Evolutionary conservation across 2,797 vertebrate genomes (phyloP).

Genomic region (Coccyzus lansbergi): DNA sequence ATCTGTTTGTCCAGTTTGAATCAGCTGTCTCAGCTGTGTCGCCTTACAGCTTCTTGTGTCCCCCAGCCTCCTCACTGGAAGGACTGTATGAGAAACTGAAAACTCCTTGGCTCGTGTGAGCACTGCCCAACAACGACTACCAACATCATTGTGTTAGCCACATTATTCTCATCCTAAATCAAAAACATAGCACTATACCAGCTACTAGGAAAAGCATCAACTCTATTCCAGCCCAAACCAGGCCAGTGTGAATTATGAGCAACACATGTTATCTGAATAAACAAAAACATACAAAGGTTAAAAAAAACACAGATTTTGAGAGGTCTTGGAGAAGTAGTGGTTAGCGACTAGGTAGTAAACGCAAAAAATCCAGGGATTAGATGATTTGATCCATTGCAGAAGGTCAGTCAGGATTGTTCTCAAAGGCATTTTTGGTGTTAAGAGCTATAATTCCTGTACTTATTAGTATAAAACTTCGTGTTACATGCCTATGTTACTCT

Average conservation of each 20-base stretch:
- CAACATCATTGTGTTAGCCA: too few relatives aligned
- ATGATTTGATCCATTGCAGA: background rate
- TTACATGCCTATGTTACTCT: background rate
- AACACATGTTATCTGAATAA: background rate
- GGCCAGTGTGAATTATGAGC: background rate
- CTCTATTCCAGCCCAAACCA: too few relatives aligned
- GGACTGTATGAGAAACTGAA: too few relatives aligned
- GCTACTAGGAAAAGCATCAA: too few relatives aligned
- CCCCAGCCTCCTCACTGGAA: too few relatives aligned
- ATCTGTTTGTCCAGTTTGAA: too few relatives aligned
- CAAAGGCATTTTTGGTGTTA: background rate
- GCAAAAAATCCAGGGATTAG: background rate
- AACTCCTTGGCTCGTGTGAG: too few relatives aligned
- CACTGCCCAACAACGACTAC: too few relatives aligned
- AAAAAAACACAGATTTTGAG: background rate
- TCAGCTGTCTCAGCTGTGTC: too few relatives aligned
- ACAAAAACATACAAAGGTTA: background rate
- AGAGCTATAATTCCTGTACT: background rate
- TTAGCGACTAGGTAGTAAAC: background rate
- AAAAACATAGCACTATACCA: too few relatives aligned
- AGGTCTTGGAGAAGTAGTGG: background rate
- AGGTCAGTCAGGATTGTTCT: background rate
- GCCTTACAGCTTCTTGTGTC: too few relatives aligned
- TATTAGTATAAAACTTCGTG: background rate
- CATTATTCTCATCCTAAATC: too few relatives aligned